Conservation (phyloP, 1,140 invertebrate genomes). For the Lordiphosa collinella region DNA sequence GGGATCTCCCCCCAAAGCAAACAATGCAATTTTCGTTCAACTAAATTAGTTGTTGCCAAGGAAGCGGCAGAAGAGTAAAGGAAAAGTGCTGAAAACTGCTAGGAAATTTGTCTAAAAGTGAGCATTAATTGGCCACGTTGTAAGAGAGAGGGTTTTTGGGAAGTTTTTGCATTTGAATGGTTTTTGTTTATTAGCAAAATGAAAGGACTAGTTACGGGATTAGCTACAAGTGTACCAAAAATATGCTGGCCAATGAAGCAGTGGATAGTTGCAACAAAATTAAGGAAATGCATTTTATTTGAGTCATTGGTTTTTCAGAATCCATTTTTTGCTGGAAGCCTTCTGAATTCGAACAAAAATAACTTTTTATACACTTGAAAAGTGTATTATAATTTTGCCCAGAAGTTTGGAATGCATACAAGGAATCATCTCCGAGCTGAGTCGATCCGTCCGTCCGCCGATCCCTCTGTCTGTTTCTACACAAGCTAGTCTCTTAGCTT, state of each 20-base stretch:
- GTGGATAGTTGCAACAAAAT: too few relatives aligned
- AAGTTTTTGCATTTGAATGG: conserved; percentile 6
- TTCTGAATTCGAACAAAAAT: too few relatives aligned
- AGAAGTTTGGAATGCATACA: too few relatives aligned
- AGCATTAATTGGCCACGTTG: conserved; percentile 51
- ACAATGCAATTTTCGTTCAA: conserved; percentile 62
- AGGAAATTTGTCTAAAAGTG: conserved; percentile 53
- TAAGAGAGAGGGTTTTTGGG: not conserved
- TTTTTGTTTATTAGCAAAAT: not conserved
- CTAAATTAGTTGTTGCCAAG: conserved; percentile 53
- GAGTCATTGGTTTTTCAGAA: too few relatives aligned
- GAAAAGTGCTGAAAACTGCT: conserved; percentile 28
- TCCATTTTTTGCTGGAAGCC: too few relatives aligned
- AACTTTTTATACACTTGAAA: too few relatives aligned
- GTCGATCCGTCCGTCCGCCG: too few relatives aligned
- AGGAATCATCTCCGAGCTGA: too few relatives aligned
- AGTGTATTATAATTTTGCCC: too few relatives aligned
- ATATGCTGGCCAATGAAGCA: not conserved
- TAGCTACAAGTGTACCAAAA: conserved; percentile 1
- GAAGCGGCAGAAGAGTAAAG: not conserved
- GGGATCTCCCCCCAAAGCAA: conserved; percentile 37
- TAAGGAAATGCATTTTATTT: too few relatives aligned
- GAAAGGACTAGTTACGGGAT: not conserved
- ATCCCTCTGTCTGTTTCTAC: too few relatives aligned
- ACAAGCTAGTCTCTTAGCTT: too few relatives aligned